Evolutionary conservation across 2,797 vertebrate species (phyloP).

Genomic region (Natrix natrix): DNA sequence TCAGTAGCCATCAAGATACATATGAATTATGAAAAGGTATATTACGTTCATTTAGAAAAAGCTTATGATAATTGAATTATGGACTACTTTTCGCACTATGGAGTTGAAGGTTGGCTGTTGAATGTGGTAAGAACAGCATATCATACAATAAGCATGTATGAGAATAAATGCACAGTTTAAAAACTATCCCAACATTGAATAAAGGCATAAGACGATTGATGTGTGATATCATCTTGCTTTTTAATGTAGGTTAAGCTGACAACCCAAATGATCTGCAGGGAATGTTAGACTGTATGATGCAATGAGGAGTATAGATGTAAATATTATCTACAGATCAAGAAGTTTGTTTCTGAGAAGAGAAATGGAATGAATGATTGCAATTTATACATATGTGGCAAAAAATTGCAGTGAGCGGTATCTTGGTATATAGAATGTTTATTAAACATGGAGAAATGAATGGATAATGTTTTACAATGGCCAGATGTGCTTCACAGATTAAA

Average conservation of each 20-base stretch:
- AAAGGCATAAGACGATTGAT: neutral
- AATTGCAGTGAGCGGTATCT: neutral
- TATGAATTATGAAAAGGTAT: neutral
- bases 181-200: neutral
- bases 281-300: neutral
- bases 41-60: neutral
- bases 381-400: neutral
- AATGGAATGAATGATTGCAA: neutral
- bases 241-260: neutral
- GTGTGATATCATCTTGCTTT: neutral
- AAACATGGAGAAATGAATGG: neutral
- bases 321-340: neutral
- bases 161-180: neutral
- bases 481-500: neutral
- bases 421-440: neutral
- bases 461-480: neutral
- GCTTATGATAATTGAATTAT: neutral
- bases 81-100: neutral
- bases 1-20: neutral
- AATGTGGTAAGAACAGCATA: neutral
- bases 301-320: neutral
- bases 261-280: neutral
- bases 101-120: neutral
- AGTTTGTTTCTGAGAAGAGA: neutral
- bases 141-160: neutral